phyloP scores from a whole-genome alignment of 2,113 vertebrate genomes.

The Coptodon bakossiorum region DNA sequence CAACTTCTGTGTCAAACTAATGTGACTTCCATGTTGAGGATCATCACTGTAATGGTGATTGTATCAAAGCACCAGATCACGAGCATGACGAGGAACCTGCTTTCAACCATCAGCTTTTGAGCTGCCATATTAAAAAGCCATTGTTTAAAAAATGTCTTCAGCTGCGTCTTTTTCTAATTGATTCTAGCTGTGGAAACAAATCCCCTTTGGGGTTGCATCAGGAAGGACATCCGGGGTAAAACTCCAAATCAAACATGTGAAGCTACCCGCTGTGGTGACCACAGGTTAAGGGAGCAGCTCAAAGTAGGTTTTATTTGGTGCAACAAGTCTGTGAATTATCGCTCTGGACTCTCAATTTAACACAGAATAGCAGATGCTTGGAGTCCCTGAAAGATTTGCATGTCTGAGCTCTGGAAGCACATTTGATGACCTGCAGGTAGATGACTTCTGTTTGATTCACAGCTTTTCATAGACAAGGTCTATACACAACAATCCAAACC shows the following conservation, averaged over 20 bases:
- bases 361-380: neutral
- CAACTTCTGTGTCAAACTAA: neutral
- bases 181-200: neutral
- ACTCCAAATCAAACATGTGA: neutral
- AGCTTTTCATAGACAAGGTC: neutral
- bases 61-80: neutral
- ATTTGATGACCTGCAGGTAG: neutral
- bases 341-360: neutral
- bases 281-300: neutral
- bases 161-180: neutral
- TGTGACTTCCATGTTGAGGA: neutral
- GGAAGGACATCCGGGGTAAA: neutral
- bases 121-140: neutral
- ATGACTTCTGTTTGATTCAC: neutral
- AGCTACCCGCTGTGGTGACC: neutral
- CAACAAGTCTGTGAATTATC: neutral
- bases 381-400: neutral
- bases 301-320: neutral
- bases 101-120: neutral
- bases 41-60: neutral
- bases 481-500: neutral
- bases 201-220: accelerated
- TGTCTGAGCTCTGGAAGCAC: neutral
- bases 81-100: accelerated
- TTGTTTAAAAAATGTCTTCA: neutral